Base-by-base conservation (phyloP, 2,797 vertebrate genomes). In the Thripadectes ignobilis region DNA sequence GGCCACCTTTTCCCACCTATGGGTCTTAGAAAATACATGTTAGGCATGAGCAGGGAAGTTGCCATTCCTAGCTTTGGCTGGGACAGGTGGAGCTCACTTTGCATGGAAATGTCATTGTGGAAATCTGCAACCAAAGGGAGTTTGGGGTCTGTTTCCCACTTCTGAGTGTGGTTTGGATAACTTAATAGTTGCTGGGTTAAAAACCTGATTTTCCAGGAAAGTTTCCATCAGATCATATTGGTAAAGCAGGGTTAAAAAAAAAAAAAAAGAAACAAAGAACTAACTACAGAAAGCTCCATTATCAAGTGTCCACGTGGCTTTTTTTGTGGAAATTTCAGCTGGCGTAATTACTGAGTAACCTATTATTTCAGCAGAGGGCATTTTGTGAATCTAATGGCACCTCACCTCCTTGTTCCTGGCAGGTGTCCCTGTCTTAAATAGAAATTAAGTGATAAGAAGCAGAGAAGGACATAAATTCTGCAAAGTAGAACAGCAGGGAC, bases 391-490 rank as follows among this genome's bases (percentile, higher is more conserved):
- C 43, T 92, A 84, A 91, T 65, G 54, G 34, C 62, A 54, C 88
- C 38, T 78, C 57, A 52, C 27, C 36, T 88, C 51, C 48, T 81
- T 81, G 34, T 45, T 91, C 55, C 80, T 86, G 67, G 89, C 91
- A 94, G 73, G 48, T 85, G 62, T 66, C 43, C 63, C 38, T 69
- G n/a, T 78, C 66, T 91, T 54, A 62, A 86, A 78, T 74, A 88
- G 69, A 86, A 86, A 93, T 80, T 62, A 89, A 76, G 57, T 26
- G 51, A 39, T 65, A 86, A 77, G 45, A 81, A 88, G 55, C 57
- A 88, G 51, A 92, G 38, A 86, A 17, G 43, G 39, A 82, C 59
- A 87, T 73, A 93, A 93, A 87, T 92, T 74, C 80, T 78, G 43
- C 39, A 32, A 87, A 86, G 48, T 1, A 79, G 36, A 93, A 55